Base-by-base conservation (phyloP, 2,113 vertebrate genomes). In the Hydropotes inermis region DNA sequence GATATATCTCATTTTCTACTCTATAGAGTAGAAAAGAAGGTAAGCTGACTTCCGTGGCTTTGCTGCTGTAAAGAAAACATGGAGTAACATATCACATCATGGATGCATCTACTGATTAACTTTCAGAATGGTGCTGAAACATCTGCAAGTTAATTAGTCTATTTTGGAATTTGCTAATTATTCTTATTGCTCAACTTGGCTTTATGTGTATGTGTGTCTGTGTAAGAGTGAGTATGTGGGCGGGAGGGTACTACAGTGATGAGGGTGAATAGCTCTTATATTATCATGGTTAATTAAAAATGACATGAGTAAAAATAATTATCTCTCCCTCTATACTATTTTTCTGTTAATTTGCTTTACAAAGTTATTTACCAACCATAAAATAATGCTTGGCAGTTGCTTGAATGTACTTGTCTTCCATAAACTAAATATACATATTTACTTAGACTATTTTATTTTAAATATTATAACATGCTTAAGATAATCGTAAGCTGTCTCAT, bases 101-200 rank as follows among this genome's bases (percentile, higher is more conserved):
- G 61, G 19, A 81, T 91, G 47, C 17, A 84, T 94, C 28, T 89
- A 95, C 86, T 92, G 95, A 97, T 94, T 95, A 95, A 83, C 52
- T 83, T 92, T 84, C 47, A 89, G 61, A 93, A 47, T 57, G 16
- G 78, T 87, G 36, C 70, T 70, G 74, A 97, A 28, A 95, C 76
- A 91, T 61, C 25, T 14, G 39, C 57, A 70, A 61, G 89, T 98
- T 97, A 95, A 95, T 97, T 97, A 97, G 96, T 94, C 57, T 79
- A 74, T 85, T 60, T 95, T 79, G 33, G 61, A 74, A 16, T 60
- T 79, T 92, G 78, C 70, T 97, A 96, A 96, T 97, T 96, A 92
- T 87, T 97, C 92, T 89, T 97, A 92, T 95, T 82, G 8, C 45
- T 95, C 89, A 93, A 11, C 27, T 92, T 76, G 30, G 28, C 57